phyloP scores from a whole-genome alignment of 2,888 invertebrate genomes.

The Herminia tarsipennalis region DNA sequence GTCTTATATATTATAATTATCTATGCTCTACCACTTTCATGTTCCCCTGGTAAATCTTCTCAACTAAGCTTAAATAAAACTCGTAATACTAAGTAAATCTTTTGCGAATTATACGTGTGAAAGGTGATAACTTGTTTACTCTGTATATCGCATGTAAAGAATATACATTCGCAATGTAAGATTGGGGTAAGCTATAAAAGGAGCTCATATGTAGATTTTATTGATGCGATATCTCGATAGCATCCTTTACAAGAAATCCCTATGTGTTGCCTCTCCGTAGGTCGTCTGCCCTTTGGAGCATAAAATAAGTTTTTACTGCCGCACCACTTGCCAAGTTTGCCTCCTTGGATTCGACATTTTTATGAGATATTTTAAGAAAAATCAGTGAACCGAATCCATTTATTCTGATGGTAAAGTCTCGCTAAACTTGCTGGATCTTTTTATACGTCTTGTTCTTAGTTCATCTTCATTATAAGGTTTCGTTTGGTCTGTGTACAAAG shows the following conservation, averaged over 20 bases:
- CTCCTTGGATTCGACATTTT: slow-evolving; percentile 28
- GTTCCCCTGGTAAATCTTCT: slow-evolving; percentile 27
- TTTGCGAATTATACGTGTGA: slow-evolving; percentile 20
- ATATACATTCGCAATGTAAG: slow-evolving; percentile 35
- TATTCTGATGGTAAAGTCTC: slow-evolving; percentile 1
- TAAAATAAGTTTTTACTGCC: slow-evolving; percentile 48
- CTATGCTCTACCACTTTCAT: slow-evolving; percentile 18
- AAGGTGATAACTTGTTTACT: slow-evolving; percentile 25
- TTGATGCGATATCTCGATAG: slow-evolving; percentile 55
- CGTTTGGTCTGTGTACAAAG: too few relatives aligned
- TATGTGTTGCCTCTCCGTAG: slow-evolving; percentile 24
- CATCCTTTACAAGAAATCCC: slow-evolving; percentile 46
- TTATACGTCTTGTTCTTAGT: slow-evolving; percentile 4
- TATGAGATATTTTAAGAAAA: slow-evolving; percentile 24
- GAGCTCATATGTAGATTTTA: slow-evolving; percentile 58
- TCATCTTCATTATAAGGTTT: background rate
- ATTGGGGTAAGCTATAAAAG: slow-evolving; percentile 39
- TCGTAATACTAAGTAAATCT: slow-evolving; percentile 17
- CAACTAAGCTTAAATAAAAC: slow-evolving; percentile 19
- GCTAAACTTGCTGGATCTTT: slow-evolving; percentile 9
- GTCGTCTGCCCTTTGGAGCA: slow-evolving; percentile 23
- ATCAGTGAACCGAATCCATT: slow-evolving; percentile 8
- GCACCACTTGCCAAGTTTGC: slow-evolving; percentile 31
- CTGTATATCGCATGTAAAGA: slow-evolving; percentile 13
- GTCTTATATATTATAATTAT: slow-evolving; percentile 18